Evolutionary conservation across 2,113 vertebrate genomes (phyloP).

Genomic region (Gadus chalcogrammus): DNA sequence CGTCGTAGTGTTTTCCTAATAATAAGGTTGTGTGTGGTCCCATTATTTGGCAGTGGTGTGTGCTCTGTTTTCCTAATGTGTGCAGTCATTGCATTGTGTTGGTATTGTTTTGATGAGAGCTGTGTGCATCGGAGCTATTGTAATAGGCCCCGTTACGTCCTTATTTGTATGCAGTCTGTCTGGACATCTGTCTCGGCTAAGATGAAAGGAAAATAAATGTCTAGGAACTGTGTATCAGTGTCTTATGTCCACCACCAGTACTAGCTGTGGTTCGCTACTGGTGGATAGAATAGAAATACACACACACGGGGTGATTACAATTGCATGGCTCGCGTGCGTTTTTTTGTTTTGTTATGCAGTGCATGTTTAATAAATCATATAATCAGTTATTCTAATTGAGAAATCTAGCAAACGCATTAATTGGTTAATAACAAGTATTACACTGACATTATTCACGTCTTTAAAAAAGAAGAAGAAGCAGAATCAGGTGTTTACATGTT

Average conservation of each 20-base stretch:
- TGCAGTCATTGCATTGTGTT: slow-evolving; percentile 58
- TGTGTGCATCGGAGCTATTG: slow-evolving; percentile 45
- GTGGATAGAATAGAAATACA: no score
- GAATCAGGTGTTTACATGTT: not conserved
- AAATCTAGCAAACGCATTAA: not conserved
- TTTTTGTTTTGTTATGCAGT: no score
- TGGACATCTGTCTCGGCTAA: slow-evolving; percentile 62
- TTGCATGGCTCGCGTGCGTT: no score
- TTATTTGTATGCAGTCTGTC: slow-evolving; percentile 70
- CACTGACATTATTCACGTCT: slow-evolving; percentile 15
- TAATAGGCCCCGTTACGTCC: slow-evolving; percentile 56
- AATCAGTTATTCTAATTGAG: not conserved
- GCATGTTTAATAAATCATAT: not conserved
- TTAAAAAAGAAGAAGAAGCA: slow-evolving; percentile 15
- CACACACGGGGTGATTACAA: no score
- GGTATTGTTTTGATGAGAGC: slow-evolving; percentile 62
- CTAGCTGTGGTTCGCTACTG: not conserved
- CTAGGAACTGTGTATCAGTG: slow-evolving; percentile 41
- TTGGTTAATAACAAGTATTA: not conserved
- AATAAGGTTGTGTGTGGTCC: not conserved
- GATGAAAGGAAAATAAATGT: slow-evolving; percentile 46
- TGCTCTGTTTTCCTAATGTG: slow-evolving; percentile 15
- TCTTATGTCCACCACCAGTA: slow-evolving; percentile 23
- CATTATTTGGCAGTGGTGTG: no score
- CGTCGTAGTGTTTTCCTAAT: not conserved